A percentile compares a stretch with the other conserved stretches of the same genome.
Conservation (phyloP, 2,113 vertebrate species). For the pig (Sus scrofa) region T2T-Sscrofa CM000816.6:39967001-39967500, state of each 20-base stretch:
- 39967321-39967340: conserved; percentile 33
- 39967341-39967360: conserved; percentile 60
- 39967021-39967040: conserved; percentile 69
- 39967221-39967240: not conserved
- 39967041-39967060: conserved; percentile 70
- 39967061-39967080: conserved; percentile 63
- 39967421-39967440: conserved; percentile 51
- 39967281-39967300: conserved; percentile 8
- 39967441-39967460: conserved; percentile 23
- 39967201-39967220: not conserved
- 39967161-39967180: not conserved
- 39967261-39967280: not conserved
- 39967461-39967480: not conserved
- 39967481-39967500: not conserved
- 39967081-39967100: conserved; percentile 53
- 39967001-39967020: conserved; percentile 31
- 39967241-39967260: not conserved
- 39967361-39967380: conserved; percentile 36
- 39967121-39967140: conserved; percentile 41
- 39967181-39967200: not conserved
- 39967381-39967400: conserved; percentile 23
- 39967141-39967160: not conserved
- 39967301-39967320: not conserved
- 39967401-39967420: conserved; percentile 37
- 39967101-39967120: conserved; percentile 47